A percentile compares a stretch with the other conserved stretches of the same genome.
phyloP scores from a whole-genome alignment of 2,113 vertebrate genomes.

The Muntiacus reevesi region DNA sequence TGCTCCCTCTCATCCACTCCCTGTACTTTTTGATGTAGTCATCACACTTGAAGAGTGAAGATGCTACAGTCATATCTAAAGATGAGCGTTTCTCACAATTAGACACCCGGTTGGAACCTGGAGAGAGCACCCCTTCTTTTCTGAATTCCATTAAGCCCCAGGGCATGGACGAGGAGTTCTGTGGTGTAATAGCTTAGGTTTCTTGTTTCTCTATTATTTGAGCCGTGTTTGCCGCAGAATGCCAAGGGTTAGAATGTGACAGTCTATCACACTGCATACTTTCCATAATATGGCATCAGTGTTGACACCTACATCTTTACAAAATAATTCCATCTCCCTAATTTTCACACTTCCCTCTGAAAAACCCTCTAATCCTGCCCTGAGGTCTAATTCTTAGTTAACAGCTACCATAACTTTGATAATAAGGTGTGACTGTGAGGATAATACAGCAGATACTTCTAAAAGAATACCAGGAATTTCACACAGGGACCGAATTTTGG shows the following conservation, averaged over 20 bases:
- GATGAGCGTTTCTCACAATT: not conserved
- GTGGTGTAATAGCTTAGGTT: not conserved
- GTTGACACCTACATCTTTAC: not conserved
- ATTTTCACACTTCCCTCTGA: conserved; percentile 63
- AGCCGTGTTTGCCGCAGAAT: not conserved
- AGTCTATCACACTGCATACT: not conserved
- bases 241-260: conserved; percentile 30
- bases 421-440: conserved; percentile 27
- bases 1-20: conserved; percentile 56
- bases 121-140: not conserved
- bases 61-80: not conserved
- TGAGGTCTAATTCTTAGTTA: conserved; percentile 45
- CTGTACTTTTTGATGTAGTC: conserved; percentile 69
- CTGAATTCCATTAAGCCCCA: not conserved
- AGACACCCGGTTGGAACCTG: conserved; percentile 1
- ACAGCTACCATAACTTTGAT: conserved; percentile 35
- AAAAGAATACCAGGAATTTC: conserved; percentile 25
- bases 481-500: not conserved
- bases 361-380: conserved; percentile 52
- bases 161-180: not conserved
- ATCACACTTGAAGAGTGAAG: conserved; percentile 54
- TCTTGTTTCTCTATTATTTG: conserved; percentile 39
- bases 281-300: not conserved
- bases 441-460: not conserved
- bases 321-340: conserved; percentile 53